Percentiles rank a stretch among this genome's conserved stretches.
Evolutionary conservation across 2,113 vertebrate species (phyloP).

Genomic region (Lepus timidus): DNA sequence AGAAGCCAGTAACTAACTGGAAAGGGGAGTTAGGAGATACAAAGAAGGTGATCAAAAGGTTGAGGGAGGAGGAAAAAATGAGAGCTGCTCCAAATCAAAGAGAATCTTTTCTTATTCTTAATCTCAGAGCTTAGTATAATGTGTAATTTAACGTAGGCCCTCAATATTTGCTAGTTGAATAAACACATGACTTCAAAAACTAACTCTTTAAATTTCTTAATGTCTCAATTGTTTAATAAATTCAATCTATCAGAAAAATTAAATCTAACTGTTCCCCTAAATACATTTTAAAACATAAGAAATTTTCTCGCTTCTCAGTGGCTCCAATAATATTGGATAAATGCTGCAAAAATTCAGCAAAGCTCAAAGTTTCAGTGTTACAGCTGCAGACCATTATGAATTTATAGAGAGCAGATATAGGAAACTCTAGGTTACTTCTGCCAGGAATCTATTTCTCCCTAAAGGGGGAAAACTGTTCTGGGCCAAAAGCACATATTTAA

Average conservation of each 20-base stretch:
- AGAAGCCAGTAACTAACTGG: neutral
- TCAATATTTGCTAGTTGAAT: neutral
- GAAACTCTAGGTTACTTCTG: neutral
- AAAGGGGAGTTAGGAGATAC: neutral
- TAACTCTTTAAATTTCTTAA: neutral
- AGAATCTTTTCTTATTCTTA: neutral
- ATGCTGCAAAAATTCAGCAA: neutral
- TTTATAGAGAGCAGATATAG: neutral
- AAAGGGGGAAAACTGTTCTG: neutral
- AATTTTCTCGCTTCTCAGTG: neutral
- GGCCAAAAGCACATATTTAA: neutral
- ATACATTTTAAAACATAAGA: neutral
- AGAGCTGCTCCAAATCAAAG: neutral
- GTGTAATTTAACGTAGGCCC: neutral
- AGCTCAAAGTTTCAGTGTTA: neutral
- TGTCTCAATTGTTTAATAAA: neutral
- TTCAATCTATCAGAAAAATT: neutral
- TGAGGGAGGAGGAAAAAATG: neutral
- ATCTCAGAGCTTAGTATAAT: neutral
- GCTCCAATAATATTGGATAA: neutral
- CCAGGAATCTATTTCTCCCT: neutral
- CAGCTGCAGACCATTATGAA: neutral
- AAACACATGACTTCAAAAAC: neutral
- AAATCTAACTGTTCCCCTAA: neutral
- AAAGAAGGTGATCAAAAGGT: neutral